Evolutionary conservation across 2,888 invertebrate genomes (phyloP).

Genomic region (Drosophila mimetica): DNA sequence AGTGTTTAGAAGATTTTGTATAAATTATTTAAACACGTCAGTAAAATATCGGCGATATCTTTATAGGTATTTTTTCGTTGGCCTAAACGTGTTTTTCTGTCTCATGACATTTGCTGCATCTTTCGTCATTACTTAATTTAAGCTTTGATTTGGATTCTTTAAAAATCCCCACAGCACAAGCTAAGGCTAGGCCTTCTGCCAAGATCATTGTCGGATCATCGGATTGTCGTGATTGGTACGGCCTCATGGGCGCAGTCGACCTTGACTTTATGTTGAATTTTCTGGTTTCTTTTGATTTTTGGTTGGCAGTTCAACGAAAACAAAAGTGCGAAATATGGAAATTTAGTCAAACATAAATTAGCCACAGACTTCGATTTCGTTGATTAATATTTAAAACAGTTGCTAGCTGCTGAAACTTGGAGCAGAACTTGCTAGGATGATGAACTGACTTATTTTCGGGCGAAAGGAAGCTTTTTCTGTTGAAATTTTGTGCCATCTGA

Average conservation of each 20-base stretch:
- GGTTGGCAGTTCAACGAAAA: constrained; percentile 48
- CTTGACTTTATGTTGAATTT: constrained; percentile 68
- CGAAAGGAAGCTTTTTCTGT: constrained; percentile 35
- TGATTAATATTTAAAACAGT: constrained; percentile 56
- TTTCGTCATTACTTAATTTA: constrained; percentile 22
- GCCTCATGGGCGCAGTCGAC: constrained; percentile 64
- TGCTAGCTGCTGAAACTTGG: constrained; percentile 52
- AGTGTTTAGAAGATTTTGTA: neutral
- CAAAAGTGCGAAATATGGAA: constrained; percentile 73
- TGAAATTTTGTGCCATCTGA: constrained; percentile 33
- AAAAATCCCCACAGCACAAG: constrained; percentile 10
- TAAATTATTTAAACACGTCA: neutral
- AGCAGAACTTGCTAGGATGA: constrained; percentile 47
- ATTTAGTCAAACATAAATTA: constrained; percentile 67
- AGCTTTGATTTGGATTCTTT: constrained; percentile 16
- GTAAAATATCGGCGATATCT: neutral
- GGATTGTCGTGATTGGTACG: constrained; percentile 74
- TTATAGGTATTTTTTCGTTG: neutral
- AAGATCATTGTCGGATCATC: constrained; percentile 56
- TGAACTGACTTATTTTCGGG: constrained; percentile 51
- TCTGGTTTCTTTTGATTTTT: constrained; percentile 29
- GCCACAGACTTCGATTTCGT: constrained; percentile 39
- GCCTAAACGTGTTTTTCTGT: constrained; percentile 4
- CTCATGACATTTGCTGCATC: constrained; percentile 23
- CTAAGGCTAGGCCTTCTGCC: constrained; percentile 24